Percentiles rank a stretch among this genome's conserved stretches.
phyloP scores from a whole-genome alignment of 1,140 invertebrate species.

The Trichoplusia ni region DNA sequence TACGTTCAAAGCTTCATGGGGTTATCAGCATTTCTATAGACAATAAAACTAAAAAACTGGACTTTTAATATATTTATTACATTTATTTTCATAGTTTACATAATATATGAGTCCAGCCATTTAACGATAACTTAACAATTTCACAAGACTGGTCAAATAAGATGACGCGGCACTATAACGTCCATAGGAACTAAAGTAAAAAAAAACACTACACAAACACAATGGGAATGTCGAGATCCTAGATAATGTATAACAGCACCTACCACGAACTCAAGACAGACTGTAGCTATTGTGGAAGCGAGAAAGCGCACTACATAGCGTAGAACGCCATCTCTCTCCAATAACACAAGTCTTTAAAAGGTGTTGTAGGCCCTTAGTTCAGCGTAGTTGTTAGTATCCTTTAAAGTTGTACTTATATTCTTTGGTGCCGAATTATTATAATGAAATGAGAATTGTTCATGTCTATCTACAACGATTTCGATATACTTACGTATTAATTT shows the following conservation, averaged over 20 bases:
- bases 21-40: too few species aligned
- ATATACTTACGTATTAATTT: too few species aligned
- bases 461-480: conserved; percentile 28
- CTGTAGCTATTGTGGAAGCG: too few species aligned
- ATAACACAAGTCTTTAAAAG: too few species aligned
- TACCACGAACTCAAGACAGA: too few species aligned
- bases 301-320: too few species aligned
- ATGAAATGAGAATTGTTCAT: conserved; percentile 26
- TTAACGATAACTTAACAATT: conserved; percentile 28
- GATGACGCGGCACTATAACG: conserved; percentile 38
- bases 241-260: conserved; percentile 23
- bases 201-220: conserved; percentile 52
- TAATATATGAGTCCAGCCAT: conserved; percentile 38
- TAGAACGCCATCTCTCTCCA: too few species aligned
- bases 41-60: conserved; percentile 34
- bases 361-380: too few species aligned
- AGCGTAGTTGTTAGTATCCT: conserved; percentile 13
- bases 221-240: conserved; percentile 72
- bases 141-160: conserved; percentile 29
- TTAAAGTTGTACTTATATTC: conserved; percentile 36
- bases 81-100: conserved; percentile 36
- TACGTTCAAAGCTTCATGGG: too few species aligned
- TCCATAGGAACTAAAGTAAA: conserved; percentile 63
- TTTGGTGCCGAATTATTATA: conserved; percentile 58
- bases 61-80: conserved; percentile 31